A percentile compares a stretch with the other conserved stretches of the same genome.
phyloP scores from a whole-genome alignment of 2,888 invertebrate species.

The Drosophila ezoana region DNA sequence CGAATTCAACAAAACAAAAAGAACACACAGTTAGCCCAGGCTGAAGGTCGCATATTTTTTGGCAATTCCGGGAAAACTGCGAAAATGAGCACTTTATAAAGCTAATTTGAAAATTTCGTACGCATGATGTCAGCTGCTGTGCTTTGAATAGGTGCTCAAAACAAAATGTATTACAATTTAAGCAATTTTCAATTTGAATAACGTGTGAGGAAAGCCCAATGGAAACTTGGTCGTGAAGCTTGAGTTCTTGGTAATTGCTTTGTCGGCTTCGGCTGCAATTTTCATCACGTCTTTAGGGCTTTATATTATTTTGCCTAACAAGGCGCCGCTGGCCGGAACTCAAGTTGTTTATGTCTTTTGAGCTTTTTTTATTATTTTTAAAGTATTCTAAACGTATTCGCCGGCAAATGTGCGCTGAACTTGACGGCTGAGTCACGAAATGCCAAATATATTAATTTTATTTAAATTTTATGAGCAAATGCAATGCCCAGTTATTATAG shows the following conservation, averaged over 20 bases:
- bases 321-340: constrained; percentile 28
- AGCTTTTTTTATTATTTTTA: constrained; percentile 2
- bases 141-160: constrained; percentile 31
- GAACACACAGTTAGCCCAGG: neutral
- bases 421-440: constrained; percentile 47
- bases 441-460: constrained; percentile 36
- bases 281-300: constrained; percentile 38
- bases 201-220: constrained; percentile 1
- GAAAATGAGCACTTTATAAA: constrained; percentile 4
- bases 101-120: constrained; percentile 16
- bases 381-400: constrained; percentile 2
- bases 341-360: constrained; percentile 9
- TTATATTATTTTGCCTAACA: constrained; percentile 4
- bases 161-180: constrained; percentile 28
- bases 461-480: constrained; percentile 38
- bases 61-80: neutral
- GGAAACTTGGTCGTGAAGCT: constrained; percentile 2
- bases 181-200: constrained; percentile 22
- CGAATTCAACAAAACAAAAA: constrained; percentile 27
- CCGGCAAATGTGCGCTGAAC: constrained; percentile 53
- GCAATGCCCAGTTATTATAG: constrained; percentile 17
- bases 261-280: constrained; percentile 43
- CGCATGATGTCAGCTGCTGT: constrained; percentile 34
- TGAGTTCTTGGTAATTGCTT: constrained; percentile 21
- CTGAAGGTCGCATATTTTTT: constrained; percentile 30